Evolutionary conservation across 2,888 invertebrate species (phyloP).

Genomic region (Rhagium mordax): DNA sequence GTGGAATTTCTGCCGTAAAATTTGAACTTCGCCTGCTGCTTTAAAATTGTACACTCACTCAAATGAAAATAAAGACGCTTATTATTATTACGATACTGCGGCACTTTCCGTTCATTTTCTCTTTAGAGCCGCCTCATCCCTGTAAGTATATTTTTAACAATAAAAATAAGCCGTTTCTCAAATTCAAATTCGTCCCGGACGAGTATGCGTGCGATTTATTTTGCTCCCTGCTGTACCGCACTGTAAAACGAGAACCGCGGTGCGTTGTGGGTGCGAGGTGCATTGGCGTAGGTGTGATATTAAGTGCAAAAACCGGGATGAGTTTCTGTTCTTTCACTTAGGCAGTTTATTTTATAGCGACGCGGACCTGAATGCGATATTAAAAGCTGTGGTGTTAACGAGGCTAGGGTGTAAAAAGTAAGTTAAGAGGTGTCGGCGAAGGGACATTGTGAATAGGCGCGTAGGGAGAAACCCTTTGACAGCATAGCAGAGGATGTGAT

Average conservation of each 20-base stretch:
- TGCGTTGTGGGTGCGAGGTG: conserved; percentile 2
- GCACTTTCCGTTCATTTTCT: too few species aligned
- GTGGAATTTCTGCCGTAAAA: too few species aligned
- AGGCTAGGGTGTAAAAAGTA: conserved; percentile 59
- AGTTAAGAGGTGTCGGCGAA: conserved; percentile 57
- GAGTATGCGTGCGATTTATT: conserved; percentile 9
- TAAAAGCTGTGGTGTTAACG: conserved; percentile 58
- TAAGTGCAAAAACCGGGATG: conserved; percentile 33
- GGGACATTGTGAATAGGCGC: conserved; percentile 39
- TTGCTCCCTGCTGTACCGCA: neutral
- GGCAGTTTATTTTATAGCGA: conserved; percentile 35
- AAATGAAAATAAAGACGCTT: too few species aligned
- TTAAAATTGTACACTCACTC: too few species aligned
- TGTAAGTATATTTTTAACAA: too few species aligned
- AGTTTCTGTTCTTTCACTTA: conserved; percentile 31
- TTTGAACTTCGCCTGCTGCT: too few species aligned
- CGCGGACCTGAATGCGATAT: conserved; percentile 44
- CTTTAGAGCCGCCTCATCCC: too few species aligned
- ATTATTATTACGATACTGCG: too few species aligned
- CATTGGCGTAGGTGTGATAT: conserved; percentile 31
- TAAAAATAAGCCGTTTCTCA: too few species aligned
- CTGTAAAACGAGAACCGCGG: neutral
- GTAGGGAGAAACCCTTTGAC: conserved; percentile 57
- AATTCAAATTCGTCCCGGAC: too few species aligned
- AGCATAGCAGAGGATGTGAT: conserved; percentile 56